Base-by-base conservation (phyloP, 2,797 vertebrate genomes). In the Danio choprae region DNA sequence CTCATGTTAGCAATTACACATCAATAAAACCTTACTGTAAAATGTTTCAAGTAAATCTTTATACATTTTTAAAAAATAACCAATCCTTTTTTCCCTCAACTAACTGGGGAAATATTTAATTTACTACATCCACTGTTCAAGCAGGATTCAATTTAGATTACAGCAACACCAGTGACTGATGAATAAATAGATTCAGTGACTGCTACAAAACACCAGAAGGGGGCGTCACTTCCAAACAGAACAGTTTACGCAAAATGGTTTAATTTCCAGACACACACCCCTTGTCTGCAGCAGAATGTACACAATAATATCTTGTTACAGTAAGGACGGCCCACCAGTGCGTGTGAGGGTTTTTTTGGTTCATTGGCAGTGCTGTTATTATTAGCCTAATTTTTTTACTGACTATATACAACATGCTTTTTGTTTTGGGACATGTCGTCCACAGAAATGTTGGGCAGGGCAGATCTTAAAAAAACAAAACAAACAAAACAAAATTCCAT, bases 131-230 rank as follows among this genome's bases (percentile, higher is more conserved):
- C 22, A 12, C 9, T 22, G 53, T 53, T 75, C 3, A 75, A 64
- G 18, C 3, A 12, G 1, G 29, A 29, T 29, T 29, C 29, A 53
- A 75, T 53, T 16, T 11, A 5, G 29, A 75, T 63, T 1, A 40
- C 10, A 6, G 1, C 53, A 44, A 36, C 48, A 5, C 6, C 3
- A 18, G 53, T 64, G 5, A 62, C 16, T 20, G 3, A 10, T 50
- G 62, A 65, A 6, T 4, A 29, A 67, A 36, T 4, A 67, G 16
- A 38, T 13, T 20, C 56, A 67, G 40, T 8, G 50, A 22, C 12
- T 55, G 41, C 53, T 15, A 53, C 11, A 5, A 2, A 20, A 4
- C 22, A 51, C 74, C 85, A 84, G 81, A 74, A 84, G 85, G 55
- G 77, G 80, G 83, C 48, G 51, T n/a, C 46, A 63, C 10, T 55